A percentile compares a stretch with the other conserved stretches of the same genome.
These are phyloP conservation scores for Notospermus geniculatus DNA, from an alignment of 1,140 invertebrate genomes.

Conservation along the genomic window DNA sequence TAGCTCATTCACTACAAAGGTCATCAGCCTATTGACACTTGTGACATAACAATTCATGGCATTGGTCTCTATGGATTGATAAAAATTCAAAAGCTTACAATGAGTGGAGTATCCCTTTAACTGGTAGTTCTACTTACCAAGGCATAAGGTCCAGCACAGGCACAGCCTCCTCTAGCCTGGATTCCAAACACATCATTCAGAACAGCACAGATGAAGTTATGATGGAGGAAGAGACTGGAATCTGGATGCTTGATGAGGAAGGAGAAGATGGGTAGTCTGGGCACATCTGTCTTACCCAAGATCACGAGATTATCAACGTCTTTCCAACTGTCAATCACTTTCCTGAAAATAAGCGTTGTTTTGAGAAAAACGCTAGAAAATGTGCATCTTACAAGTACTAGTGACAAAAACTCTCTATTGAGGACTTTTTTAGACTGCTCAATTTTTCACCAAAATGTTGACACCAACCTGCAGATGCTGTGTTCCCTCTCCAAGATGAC, in stretches of 20 bases:
- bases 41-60: too few species aligned
- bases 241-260: slow-evolving; percentile 78
- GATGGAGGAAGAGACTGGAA: slow-evolving; percentile 71
- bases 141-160: slow-evolving; percentile 80
- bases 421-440: too few species aligned
- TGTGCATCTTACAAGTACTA: too few species aligned
- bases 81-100: too few species aligned
- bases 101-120: too few species aligned
- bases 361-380: too few species aligned
- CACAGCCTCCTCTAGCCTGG: slow-evolving; percentile 81
- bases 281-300: slow-evolving; percentile 68
- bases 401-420: too few species aligned
- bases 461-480: slow-evolving; percentile 27
- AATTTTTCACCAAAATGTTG: too few species aligned
- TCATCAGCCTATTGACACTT: too few species aligned
- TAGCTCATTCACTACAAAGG: too few species aligned
- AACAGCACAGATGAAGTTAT: slow-evolving; percentile 84
- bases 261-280: slow-evolving; percentile 79
- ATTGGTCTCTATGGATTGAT: too few species aligned
- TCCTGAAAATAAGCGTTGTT: not conserved
- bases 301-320: slow-evolving; percentile 70
- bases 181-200: slow-evolving; percentile 92
- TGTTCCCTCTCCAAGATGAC: slow-evolving; percentile 74
- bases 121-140: slow-evolving; percentile 34
- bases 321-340: slow-evolving; percentile 22